Percentiles rank a stretch among this genome's conserved stretches.
Conservation (phyloP, 2,888 invertebrate genomes). For the Pilophorus perplexus region DNA sequence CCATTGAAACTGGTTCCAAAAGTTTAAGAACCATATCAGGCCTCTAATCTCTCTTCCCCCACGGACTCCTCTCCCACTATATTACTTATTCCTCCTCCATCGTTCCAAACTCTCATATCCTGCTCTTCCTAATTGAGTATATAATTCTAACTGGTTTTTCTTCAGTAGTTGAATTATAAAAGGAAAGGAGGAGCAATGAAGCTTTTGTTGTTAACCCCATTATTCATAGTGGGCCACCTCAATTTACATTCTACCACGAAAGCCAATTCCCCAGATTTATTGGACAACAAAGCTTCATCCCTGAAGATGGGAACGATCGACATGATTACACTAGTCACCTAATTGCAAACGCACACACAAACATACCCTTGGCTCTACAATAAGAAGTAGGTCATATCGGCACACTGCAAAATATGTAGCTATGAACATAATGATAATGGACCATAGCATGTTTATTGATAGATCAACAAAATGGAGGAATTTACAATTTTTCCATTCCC, state of each 20-base stretch:
- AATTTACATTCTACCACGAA: background rate
- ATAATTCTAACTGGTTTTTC: constrained; percentile 19
- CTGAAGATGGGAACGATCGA: too few species aligned
- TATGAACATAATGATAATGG: too few species aligned
- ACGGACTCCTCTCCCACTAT: background rate
- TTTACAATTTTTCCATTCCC: too few species aligned
- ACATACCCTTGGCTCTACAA: too few species aligned
- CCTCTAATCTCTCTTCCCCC: constrained; percentile 12
- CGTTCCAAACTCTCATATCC: constrained; percentile 16
- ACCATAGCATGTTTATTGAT: too few species aligned
- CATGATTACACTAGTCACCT: too few species aligned
- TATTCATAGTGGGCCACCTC: constrained; percentile 3
- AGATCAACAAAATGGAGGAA: too few species aligned
- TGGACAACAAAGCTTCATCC: background rate
- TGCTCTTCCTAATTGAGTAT: constrained; percentile 29
- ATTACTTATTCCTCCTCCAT: too few species aligned
- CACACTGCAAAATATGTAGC: too few species aligned
- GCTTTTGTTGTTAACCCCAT: constrained; percentile 16
- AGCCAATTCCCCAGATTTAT: constrained; percentile 1
- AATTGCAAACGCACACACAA: too few species aligned
- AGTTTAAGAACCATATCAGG: constrained; percentile 4
- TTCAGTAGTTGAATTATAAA: constrained; percentile 16
- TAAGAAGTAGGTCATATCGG: too few species aligned
- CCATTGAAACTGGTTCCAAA: constrained; percentile 28
- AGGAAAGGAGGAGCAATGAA: background rate